Percentiles rank a stretch among this genome's conserved stretches.
These are phyloP conservation scores for Heliconius nattereri DNA, from an alignment of 1,140 invertebrate species.

Conservation along the genomic window DNA sequence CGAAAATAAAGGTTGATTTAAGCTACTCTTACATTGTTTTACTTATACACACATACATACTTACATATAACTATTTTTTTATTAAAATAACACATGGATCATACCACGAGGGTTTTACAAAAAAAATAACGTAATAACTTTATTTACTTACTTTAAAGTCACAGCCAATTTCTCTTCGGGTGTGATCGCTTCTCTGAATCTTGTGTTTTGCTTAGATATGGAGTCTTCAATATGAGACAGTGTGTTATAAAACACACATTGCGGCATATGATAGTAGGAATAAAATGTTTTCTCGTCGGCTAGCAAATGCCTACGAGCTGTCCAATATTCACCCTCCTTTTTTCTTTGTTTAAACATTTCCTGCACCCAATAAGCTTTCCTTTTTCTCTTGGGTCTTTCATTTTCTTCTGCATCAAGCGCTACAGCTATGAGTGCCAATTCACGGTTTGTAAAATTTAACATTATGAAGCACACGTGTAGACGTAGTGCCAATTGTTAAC, in stretches of 20 bases:
- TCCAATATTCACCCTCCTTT: conserved; percentile 29
- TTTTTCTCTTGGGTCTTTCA: conserved; percentile 26
- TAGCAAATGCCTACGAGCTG: conserved; percentile 36
- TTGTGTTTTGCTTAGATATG: conserved; percentile 45
- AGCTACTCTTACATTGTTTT: conserved; percentile 18
- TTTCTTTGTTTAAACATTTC: conserved; percentile 29
- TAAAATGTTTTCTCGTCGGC: conserved; percentile 45
- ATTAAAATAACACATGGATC: conserved; percentile 19
- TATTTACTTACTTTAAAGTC: conserved; percentile 42
- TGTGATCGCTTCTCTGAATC: conserved; percentile 45
- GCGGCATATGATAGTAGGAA: conserved; percentile 47
- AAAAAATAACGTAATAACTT: conserved; percentile 24
- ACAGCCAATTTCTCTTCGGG: conserved; percentile 47
- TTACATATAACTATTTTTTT: conserved; percentile 10
- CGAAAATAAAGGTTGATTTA: conserved; percentile 13
- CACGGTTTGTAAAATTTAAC: conserved; percentile 31
- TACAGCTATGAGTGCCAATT: conserved; percentile 27
- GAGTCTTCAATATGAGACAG: conserved; percentile 38
- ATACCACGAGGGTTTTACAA: conserved; percentile 21
- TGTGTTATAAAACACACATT: conserved; percentile 46
- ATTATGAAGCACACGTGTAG: conserved; percentile 26
- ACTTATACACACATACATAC: conserved; percentile 19
- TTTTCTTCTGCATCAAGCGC: conserved; percentile 28
- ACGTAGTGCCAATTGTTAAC: conserved; percentile 26
- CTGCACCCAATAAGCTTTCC: conserved; percentile 12